These are phyloP conservation scores for Volucella inflata DNA, from an alignment of 2,888 invertebrate genomes.

Conservation along the genomic window DNA sequence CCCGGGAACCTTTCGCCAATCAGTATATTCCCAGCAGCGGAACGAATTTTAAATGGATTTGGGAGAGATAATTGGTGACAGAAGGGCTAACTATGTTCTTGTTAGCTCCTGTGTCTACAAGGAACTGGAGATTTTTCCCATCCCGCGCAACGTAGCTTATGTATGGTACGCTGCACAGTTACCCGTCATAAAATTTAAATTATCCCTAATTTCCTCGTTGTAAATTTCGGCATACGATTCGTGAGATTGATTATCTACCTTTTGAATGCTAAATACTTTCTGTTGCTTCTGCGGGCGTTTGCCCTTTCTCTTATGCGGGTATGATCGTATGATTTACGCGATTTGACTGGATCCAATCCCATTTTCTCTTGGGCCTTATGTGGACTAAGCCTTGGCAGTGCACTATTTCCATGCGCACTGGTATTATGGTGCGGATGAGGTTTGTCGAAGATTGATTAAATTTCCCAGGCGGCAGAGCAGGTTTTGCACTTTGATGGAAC, in stretches of 20 bases:
- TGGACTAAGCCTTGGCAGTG: no score
- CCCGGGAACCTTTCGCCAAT: constrained; percentile 46
- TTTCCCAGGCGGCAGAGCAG: constrained; percentile 10
- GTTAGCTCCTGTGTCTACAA: constrained; percentile 16
- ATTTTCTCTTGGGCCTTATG: no score
- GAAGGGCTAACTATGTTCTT: constrained; percentile 22
- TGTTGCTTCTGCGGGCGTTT: neutral
- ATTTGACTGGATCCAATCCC: no score
- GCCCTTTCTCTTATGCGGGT: no score
- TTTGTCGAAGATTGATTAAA: neutral
- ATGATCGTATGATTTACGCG: no score
- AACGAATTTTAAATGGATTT: constrained; percentile 42
- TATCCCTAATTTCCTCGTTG: neutral
- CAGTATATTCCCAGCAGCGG: constrained; percentile 41
- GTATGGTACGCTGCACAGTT: constrained; percentile 32
- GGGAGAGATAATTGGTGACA: constrained; percentile 13
- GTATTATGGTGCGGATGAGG: neutral
- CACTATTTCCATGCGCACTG: neutral
- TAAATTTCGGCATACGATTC: neutral
- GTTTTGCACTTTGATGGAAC: neutral
- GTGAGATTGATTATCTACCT: no score
- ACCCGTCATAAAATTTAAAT: constrained; percentile 68
- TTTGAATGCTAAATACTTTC: neutral
- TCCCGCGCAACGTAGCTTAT: constrained; percentile 43
- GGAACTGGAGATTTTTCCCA: constrained; percentile 46